Evolutionary conservation across 2,888 invertebrate genomes (phyloP), one percentile per base, ranked within the genome.

Genomic region (Limnephilus auricula): DNA sequence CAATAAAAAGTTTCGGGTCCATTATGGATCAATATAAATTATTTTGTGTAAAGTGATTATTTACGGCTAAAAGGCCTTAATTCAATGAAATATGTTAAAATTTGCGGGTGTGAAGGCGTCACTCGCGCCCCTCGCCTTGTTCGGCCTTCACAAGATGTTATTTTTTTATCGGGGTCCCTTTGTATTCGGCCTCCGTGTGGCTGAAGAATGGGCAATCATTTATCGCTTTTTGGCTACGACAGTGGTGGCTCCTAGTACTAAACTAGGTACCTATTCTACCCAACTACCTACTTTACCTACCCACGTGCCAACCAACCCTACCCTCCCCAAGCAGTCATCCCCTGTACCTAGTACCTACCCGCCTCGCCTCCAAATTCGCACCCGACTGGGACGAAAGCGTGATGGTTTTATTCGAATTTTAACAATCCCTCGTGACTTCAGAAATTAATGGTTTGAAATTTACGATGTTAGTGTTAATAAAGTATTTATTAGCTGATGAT

Each of bases 171-270:
- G 84, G 83, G 79, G 92, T n/a, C 79, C 91, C 85, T 92, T 91
- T 92, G 91, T 91, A 89, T 91, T 91, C 91, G 34, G 32, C 45
- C 34, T 87, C 65, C 90, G 91, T 89, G 90, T 89, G 86, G 30
- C 89, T 30, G 40, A 91, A 89, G 91, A 92, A 91, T 91, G 89
- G 92, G 91, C 89, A 91, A 92, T 92, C 92, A 92, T 92, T 92
- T 92, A 92, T 92, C 92, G 92, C 91, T 92, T 92, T 89, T 91
- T 92, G 92, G 91, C 90, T 90, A 50, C 79, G 83, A 32, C 89
- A 18, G 31, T 80, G 85, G 40, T 30, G 85, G 85, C n/a, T 85
- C n/a, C 45, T 18, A 32, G 4, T 80, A 32, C 31, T 45, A n/a
- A 45, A 30, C 30, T 40, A 18, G 83, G 25, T 34, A 40, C 37